Percentiles rank a stretch among this genome's conserved stretches.
These are phyloP conservation scores for Mormyrus proboscirostris DNA, from an alignment of 2,797 vertebrate species.

Conservation along the genomic window DNA sequence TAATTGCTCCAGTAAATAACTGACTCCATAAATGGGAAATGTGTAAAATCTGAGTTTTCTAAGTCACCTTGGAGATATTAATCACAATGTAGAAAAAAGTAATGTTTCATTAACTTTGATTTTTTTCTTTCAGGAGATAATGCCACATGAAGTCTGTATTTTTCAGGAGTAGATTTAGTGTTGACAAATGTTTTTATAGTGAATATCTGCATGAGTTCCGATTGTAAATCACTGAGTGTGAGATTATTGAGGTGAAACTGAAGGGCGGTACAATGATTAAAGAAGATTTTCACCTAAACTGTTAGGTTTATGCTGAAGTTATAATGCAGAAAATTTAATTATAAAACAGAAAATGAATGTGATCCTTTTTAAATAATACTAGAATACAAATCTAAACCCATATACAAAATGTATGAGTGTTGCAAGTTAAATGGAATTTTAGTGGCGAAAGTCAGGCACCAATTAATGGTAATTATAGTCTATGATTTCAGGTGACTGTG, in stretches of 20 bases:
- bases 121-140: slow-evolving; percentile 4
- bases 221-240: background rate
- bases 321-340: background rate
- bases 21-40: background rate
- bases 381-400: background rate
- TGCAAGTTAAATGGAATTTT: background rate
- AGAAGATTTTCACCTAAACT: background rate
- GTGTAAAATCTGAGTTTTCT: slow-evolving; percentile 1
- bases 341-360: background rate
- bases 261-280: background rate
- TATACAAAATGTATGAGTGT: background rate
- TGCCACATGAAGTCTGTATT: background rate
- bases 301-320: background rate
- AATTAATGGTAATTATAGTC: background rate
- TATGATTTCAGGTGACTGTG: background rate
- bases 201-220: background rate
- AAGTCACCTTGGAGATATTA: slow-evolving; percentile 7
- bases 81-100: background rate
- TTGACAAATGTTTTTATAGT: background rate
- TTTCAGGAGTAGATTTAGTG: background rate
- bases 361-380: background rate
- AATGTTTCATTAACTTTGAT: slow-evolving; percentile 13
- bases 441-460: background rate
- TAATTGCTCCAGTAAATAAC: slow-evolving; percentile 3
- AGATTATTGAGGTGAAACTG: background rate